Percentiles rank a stretch among this genome's conserved stretches.
Evolutionary conservation across 2,797 vertebrate species (phyloP).

Genomic region (Ptychobarbus kaznakovi): DNA sequence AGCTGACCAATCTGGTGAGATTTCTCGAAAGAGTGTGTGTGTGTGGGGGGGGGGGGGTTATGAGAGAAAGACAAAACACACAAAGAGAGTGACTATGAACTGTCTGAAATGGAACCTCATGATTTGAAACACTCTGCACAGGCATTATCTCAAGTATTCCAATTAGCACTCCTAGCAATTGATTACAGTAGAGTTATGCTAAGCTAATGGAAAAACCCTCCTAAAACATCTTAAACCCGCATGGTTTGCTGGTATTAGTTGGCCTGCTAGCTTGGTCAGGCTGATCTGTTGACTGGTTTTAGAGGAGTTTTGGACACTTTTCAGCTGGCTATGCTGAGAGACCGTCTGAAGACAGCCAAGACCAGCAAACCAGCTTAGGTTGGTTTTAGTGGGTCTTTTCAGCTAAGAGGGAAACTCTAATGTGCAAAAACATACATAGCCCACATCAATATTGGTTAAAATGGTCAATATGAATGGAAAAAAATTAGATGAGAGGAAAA

Average conservation of each 20-base stretch:
- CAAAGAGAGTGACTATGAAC: not conserved
- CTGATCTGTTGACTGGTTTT: not conserved
- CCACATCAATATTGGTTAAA: not conserved
- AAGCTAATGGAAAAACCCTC: not conserved
- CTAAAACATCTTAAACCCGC: not conserved
- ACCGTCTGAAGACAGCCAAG: not conserved
- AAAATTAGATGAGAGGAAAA: not conserved
- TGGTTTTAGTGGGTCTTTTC: not conserved
- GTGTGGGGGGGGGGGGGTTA: not conserved
- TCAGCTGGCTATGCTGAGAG: not conserved
- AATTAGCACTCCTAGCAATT: not conserved
- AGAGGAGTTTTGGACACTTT: not conserved
- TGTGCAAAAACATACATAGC: not conserved
- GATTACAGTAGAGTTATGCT: not conserved
- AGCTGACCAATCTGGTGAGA: conserved; percentile 81
- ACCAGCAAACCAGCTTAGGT: not conserved
- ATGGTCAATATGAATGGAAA: not conserved
- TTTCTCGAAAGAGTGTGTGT: not conserved
- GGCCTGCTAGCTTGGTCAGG: not conserved
- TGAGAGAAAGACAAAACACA: not conserved
- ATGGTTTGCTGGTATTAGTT: not conserved
- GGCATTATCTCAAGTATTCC: not conserved
- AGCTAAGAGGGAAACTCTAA: not conserved
- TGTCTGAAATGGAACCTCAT: not conserved
- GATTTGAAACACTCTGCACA: not conserved